Percentiles rank a stretch among this genome's conserved stretches.
Evolutionary conservation across 2,113 vertebrate genomes (phyloP).

Genomic region (Noturus placidus): DNA sequence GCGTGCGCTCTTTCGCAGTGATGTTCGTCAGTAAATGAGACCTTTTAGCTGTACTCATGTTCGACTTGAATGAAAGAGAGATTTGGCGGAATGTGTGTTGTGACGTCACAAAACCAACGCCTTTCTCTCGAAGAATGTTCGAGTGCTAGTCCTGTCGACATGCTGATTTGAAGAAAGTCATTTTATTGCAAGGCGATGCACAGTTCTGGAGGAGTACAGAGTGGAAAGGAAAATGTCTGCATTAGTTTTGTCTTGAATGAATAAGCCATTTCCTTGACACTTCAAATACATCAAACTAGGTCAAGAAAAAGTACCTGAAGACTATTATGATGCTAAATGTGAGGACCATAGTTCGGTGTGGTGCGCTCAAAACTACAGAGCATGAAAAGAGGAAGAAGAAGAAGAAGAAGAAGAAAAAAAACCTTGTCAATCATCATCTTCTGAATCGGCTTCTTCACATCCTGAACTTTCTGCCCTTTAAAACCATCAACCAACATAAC

Average conservation of each 20-base stretch:
- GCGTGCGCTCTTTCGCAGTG: no score
- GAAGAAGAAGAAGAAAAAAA: neutral
- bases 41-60: no score
- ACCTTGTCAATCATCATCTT: constrained; percentile 87
- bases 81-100: no score
- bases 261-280: neutral
- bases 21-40: no score
- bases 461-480: constrained; percentile 91
- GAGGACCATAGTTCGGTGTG: neutral
- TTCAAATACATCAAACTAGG: neutral
- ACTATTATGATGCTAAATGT: neutral
- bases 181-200: neutral
- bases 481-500: constrained; percentile 91
- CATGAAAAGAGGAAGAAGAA: neutral
- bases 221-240: neutral
- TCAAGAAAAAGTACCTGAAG: neutral
- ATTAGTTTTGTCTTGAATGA: neutral
- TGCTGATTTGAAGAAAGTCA: neutral
- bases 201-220: neutral
- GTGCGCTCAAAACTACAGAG: neutral
- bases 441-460: constrained; percentile 93
- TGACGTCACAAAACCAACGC: neutral
- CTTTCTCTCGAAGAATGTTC: neutral
- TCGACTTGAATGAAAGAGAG: neutral
- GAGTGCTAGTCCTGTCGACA: neutral